phyloP scores from a whole-genome alignment of 2,797 vertebrate genomes.

The Gephyroberyx darwinii region DNA sequence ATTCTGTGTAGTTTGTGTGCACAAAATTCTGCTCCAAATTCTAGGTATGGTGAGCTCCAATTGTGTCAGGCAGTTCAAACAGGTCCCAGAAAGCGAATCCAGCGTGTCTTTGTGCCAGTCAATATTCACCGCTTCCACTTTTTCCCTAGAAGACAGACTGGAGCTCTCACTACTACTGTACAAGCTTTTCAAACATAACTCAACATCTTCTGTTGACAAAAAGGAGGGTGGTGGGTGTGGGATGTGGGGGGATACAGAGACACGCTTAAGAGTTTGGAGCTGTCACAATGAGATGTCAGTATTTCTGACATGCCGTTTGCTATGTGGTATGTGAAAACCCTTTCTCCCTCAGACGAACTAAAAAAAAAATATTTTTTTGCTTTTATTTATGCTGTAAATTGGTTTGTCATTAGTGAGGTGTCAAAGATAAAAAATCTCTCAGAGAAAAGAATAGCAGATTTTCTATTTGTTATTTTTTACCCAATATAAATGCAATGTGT shows the following conservation, averaged over 20 bases:
- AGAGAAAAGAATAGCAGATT: too few species aligned
- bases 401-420: too few species aligned
- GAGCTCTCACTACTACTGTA: slow-evolving; percentile 64
- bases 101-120: slow-evolving; percentile 59
- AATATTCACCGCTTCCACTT: slow-evolving; percentile 29
- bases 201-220: slow-evolving; percentile 76
- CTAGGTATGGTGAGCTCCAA: slow-evolving; percentile 41
- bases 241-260: slow-evolving; percentile 60
- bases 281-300: slow-evolving; percentile 76
- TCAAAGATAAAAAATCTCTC: too few species aligned
- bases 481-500: too few species aligned
- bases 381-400: too few species aligned
- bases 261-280: slow-evolving; percentile 73
- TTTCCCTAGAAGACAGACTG: slow-evolving; percentile 62
- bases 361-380: too few species aligned
- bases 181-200: slow-evolving; percentile 70
- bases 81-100: slow-evolving; percentile 62
- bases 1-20: slow-evolving; percentile 35
- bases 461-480: too few species aligned
- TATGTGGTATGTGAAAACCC: slow-evolving; percentile 59
- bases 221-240: slow-evolving; percentile 49
- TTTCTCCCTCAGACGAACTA: slow-evolving; percentile 48
- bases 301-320: slow-evolving; percentile 74
- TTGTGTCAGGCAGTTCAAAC: slow-evolving; percentile 50
- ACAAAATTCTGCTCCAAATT: slow-evolving; percentile 43